Base-by-base conservation (phyloP, 1,140 invertebrate genomes). In the Apis cerana region DNA sequence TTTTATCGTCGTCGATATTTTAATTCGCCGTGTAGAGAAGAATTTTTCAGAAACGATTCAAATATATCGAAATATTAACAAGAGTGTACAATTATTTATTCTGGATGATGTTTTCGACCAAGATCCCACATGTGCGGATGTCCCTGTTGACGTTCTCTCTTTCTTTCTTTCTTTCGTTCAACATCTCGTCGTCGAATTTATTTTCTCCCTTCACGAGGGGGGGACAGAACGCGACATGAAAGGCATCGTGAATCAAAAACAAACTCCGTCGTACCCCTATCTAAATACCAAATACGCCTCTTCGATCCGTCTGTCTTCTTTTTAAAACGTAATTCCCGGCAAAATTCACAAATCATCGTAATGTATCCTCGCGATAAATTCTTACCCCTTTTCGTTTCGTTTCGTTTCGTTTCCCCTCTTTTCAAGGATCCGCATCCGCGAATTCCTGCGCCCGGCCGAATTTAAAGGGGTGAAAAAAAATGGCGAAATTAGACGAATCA, bases 111-210 rank as follows among this genome's bases (percentile, higher is more conserved):
- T 71, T 52, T 70, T 79, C 77, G 67, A 19, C 50, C 9, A 15
- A 56, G 17, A 43, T 21, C n/a, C 50, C 67, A 62, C 48, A 72
- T 80, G 68, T 23, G 77, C 58, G 58, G 77, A 62, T 80, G 48
- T 48, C 67, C 48, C 50, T 80, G 59, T 80, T 80, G 68, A 80
- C 68, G 72, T 64, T 71, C 64, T 62, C 68, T 52, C 48, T 48
- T 64, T 64, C 67, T n/a, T 62, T 72, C 58, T 48, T 64, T 64
- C 67, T n/a, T 27, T 17, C 75, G 62, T 67, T 56, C 10, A 11
- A 68, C 27, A 56, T 67, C 64, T 68, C 62, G 9, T 21, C 54
- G 75, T 68, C 52, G 21, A 77, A 65, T 67, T 77, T 68, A 68
- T 77, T 8, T 50, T 19, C 64, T 77, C 27, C 58, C 27, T 19